phyloP scores from a whole-genome alignment of 2,888 invertebrate species.

The Lithodes maja region DNA sequence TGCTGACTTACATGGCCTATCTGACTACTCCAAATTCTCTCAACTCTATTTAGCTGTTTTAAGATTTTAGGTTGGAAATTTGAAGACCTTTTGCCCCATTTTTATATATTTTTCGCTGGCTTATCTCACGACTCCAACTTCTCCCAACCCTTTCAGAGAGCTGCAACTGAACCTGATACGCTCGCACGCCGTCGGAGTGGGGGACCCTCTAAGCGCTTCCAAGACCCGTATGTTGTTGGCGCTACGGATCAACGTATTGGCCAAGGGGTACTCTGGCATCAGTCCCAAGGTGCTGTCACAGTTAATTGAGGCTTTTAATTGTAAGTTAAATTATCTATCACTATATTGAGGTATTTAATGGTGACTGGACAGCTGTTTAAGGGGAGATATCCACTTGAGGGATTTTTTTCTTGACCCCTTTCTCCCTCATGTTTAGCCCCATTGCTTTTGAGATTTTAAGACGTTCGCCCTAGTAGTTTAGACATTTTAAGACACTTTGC shows the following conservation, averaged over 20 bases:
- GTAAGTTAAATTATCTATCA: slow-evolving; percentile 74
- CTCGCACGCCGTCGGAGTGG: slow-evolving; percentile 82
- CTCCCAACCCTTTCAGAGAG: slow-evolving; percentile 74
- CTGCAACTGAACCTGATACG: slow-evolving; percentile 81
- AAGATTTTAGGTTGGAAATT: too few species aligned
- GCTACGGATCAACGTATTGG: slow-evolving; percentile 80
- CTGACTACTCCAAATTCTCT: too few species aligned
- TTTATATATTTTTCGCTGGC: too few species aligned
- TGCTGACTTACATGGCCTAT: too few species aligned
- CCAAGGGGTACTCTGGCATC: slow-evolving; percentile 83
- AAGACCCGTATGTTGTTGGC: slow-evolving; percentile 80
- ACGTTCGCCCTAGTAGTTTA: too few species aligned
- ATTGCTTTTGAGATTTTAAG: too few species aligned
- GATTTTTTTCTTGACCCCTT: too few species aligned
- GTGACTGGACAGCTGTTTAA: neutral
- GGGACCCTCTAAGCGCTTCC: slow-evolving; percentile 79
- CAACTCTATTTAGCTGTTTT: too few species aligned
- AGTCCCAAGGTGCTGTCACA: slow-evolving; percentile 78
- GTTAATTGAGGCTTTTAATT: slow-evolving; percentile 81
- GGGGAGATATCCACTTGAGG: neutral
- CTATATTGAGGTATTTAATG: neutral
- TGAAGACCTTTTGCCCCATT: too few species aligned
- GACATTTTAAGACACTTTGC: too few species aligned
- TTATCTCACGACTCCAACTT: neutral
- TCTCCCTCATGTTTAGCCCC: too few species aligned